Evolutionary conservation across 2,888 invertebrate species (phyloP).

Genomic region (Epinotia ramella): DNA sequence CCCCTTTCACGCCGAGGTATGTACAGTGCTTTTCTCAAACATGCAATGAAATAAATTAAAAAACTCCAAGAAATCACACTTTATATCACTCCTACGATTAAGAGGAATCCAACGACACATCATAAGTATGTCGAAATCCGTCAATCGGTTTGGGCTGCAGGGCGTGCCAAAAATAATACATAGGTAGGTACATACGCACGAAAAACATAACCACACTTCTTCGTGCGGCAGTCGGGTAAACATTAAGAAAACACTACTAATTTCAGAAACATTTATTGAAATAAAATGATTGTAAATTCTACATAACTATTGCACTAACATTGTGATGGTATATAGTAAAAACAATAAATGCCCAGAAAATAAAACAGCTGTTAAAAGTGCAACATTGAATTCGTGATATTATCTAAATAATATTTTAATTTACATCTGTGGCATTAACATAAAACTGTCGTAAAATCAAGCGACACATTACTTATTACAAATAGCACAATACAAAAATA

Average conservation of each 20-base stretch:
- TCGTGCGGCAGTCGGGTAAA: no score
- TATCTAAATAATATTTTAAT: not conserved
- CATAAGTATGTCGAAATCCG: no score
- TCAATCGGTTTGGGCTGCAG: no score
- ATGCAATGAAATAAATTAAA: no score
- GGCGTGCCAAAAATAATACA: no score
- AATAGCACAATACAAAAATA: conserved; percentile 40
- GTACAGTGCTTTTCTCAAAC: no score
- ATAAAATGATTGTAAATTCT: conserved; percentile 33
- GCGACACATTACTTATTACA: not conserved
- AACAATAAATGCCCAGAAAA: not conserved
- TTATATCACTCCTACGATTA: no score
- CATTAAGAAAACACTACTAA: not conserved
- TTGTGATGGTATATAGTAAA: conserved; percentile 1
- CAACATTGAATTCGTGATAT: not conserved
- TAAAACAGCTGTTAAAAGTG: conserved; percentile 2
- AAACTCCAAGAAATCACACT: no score
- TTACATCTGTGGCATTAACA: not conserved
- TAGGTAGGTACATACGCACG: no score
- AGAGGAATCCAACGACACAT: no score
- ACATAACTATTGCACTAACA: conserved; percentile 57
- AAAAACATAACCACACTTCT: not conserved
- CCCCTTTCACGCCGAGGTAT: no score
- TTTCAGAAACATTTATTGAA: conserved; percentile 17
- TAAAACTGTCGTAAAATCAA: not conserved